These are phyloP conservation scores for Drosophila nigromelanica DNA, from an alignment of 1,140 invertebrate genomes.

Conservation along the genomic window DNA sequence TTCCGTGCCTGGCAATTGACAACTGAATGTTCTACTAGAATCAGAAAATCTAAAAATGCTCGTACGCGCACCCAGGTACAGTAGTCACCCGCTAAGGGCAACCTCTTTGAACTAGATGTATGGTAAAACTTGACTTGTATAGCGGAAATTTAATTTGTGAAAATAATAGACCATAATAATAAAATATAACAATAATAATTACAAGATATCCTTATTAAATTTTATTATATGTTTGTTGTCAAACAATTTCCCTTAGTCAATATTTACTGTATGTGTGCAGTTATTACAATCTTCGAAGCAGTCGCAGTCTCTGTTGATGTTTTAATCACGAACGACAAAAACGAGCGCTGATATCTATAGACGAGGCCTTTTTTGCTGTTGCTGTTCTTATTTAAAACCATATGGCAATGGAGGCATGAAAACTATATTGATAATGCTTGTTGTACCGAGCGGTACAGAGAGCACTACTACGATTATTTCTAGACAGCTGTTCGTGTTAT, in stretches of 20 bases:
- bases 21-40: constrained; percentile 53
- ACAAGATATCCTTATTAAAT: too few relatives aligned
- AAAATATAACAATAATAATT: too few relatives aligned
- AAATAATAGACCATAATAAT: too few relatives aligned
- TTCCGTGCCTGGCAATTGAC: constrained; percentile 59
- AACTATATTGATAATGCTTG: constrained; percentile 43
- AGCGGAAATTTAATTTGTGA: too few relatives aligned
- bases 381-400: constrained; percentile 52
- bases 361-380: constrained; percentile 38
- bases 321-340: constrained; percentile 59
- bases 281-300: constrained; percentile 35
- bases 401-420: constrained; percentile 51
- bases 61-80: constrained; percentile 18
- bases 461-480: constrained; percentile 19
- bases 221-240: too few relatives aligned
- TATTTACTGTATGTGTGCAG: constrained; percentile 22
- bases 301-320: constrained; percentile 52
- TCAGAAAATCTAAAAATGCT: constrained; percentile 36
- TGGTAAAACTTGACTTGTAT: too few relatives aligned
- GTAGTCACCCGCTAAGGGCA: background rate
- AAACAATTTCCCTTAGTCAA: background rate
- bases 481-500: constrained; percentile 51
- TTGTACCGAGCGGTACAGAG: constrained; percentile 29
- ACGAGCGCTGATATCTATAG: constrained; percentile 55
- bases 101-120: background rate